Evolutionary conservation across 2,113 vertebrate species (phyloP), one percentile per base, ranked within the genome.

Genomic region (Cyanoliseus patagonus): DNA sequence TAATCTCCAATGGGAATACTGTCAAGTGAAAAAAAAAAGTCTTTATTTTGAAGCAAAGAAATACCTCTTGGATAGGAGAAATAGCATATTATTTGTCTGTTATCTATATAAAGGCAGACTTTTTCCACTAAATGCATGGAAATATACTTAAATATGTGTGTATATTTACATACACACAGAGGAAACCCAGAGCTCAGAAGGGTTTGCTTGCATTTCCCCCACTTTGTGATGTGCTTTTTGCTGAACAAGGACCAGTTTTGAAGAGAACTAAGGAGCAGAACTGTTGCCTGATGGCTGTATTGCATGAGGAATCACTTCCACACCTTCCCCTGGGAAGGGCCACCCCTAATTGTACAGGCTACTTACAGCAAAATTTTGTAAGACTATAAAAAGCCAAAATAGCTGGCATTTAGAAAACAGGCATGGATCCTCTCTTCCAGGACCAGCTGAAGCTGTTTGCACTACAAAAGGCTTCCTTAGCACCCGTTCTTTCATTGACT

Each of bases 161-260:
- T 35, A 6, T 28, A 44, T 62, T 81, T 75, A 25, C 42, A 17
- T 3, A 3, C 15, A 31, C 17, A 10, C 7, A 35, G 31, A 55
- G 53, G 25, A 88, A 92, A 57, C 19, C 11, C 27, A 7, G 35
- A 44, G 7, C 10, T 64, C 17, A 17, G 63, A 37, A 61, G 12
- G 1, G 22, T 68, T 44, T 0, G 0, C 11, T 27, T 24, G 20
- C 28, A 4, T 51, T 61, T 64, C 7, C 11, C 19, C 19, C 4
- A 30, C 10, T 63, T 75, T 27, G 7, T 61, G 10, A 30, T 20
- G 5, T 22, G 15, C 70, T 84, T 85, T 85, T 37, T 72, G 51
- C 33, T 44, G 39, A 61, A 55, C 8, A 24, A 53, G 47, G n/a
- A 37, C 4, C 7, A 4, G 8, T 18, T 75, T 11, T 72, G 23